Evolutionary conservation across 1,140 invertebrate species (phyloP).

Genomic region (Gonatopus flavifemur): DNA sequence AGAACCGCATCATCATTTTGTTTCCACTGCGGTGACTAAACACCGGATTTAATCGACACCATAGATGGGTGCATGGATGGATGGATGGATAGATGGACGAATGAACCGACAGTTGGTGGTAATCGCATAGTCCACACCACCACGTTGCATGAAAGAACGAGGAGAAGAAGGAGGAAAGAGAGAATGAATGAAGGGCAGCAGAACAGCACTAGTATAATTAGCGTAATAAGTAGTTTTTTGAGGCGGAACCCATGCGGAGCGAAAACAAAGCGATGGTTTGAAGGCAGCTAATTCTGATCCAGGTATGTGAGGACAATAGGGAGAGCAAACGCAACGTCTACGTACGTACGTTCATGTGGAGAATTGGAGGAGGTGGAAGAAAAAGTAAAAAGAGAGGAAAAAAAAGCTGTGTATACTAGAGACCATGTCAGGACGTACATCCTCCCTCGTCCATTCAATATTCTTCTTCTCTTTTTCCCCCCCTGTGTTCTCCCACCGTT

Average conservation of each 20-base stretch:
- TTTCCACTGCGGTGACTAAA: slow-evolving; percentile 28
- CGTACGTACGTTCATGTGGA: slow-evolving; percentile 11
- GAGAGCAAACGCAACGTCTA: slow-evolving; percentile 23
- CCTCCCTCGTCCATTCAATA: slow-evolving; percentile 53
- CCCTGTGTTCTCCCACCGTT: no score
- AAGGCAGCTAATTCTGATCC: slow-evolving; percentile 50
- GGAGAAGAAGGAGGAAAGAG: slow-evolving; percentile 6
- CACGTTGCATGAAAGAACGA: slow-evolving; percentile 17
- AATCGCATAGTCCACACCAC: slow-evolving; percentile 31
- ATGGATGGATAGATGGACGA: no score
- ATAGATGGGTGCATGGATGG: no score
- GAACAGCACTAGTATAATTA: slow-evolving; percentile 57
- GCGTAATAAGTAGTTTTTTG: slow-evolving; percentile 59
- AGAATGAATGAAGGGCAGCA: slow-evolving; percentile 20
- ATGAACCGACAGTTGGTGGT: slow-evolving; percentile 49
- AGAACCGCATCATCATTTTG: slow-evolving; percentile 3
- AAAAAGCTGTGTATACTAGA: slow-evolving; percentile 1
- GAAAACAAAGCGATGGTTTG: slow-evolving; percentile 51
- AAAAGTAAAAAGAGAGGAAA: background rate
- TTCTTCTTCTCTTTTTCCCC: no score
- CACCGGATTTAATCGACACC: slow-evolving; percentile 34
- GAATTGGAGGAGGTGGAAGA: background rate
- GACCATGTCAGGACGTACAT: slow-evolving; percentile 43
- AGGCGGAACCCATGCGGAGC: slow-evolving; percentile 40
- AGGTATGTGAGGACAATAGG: slow-evolving; percentile 45